Base-by-base conservation (phyloP, 2,113 vertebrate species). In the Oncorhynchus tshawytscha region DNA sequence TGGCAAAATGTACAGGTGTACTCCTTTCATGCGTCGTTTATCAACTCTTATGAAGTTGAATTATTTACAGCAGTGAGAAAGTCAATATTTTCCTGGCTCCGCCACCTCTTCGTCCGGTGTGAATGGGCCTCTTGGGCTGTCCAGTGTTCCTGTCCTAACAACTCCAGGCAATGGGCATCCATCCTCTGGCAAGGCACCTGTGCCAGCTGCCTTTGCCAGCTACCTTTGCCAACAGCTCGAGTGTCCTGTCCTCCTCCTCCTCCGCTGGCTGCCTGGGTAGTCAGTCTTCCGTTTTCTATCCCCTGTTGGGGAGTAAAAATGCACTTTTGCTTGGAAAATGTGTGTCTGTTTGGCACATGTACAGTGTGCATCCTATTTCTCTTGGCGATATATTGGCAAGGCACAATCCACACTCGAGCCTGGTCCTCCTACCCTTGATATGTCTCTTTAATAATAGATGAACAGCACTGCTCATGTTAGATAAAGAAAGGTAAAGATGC, bases 1-100 rank as follows among this genome's bases (percentile, higher is more conserved):
- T 20, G 67, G 6, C 18, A 66, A 27, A 66, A 9, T 25, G 67
- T 68, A 45, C 39, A 45, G 39, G 8, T 45, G 39, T 12, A 34
- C 31, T 31, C 62, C 24, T 64, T 64, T 64, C n/a, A 15, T 39
- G 24, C 6, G 16, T 77, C 54, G 25, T 72, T 64, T 77, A 71
- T 77, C 62, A 64, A 51, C 29, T 39, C 20, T 71, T 71, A 51
- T 70, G 78, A 64, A 76, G 64, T 34, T 71, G 15, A 31, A 78
- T 84, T 54, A 75, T 82, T 81, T 71, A 67, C 72, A 74, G 54
- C 62, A 71, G 57, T 82, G 68, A 78, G 72, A 84, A 83, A 86
- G 81, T 85, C 74, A 86, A 83, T 83, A 84, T 80, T 88, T 75
- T 71, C 77, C 79, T 84, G 71, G 77, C 68, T 54, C 67, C 5